phyloP scores from a whole-genome alignment of 1,140 invertebrate genomes.

The Leucophenga varia region DNA sequence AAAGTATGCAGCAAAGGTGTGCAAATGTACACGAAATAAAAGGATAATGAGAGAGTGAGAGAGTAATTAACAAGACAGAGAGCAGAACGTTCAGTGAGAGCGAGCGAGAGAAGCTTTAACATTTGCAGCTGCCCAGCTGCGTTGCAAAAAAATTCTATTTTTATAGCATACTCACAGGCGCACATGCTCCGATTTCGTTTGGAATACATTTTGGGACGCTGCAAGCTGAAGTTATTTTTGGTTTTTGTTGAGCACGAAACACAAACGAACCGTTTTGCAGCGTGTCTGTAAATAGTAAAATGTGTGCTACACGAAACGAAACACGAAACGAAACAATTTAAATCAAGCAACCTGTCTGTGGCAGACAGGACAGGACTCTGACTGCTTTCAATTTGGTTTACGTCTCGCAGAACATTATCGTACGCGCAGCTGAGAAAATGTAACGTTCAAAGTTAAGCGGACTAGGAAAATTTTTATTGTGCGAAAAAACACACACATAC shows the following conservation, averaged over 20 bases:
- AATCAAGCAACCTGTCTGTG: no score
- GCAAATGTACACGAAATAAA: slow-evolving; percentile 1
- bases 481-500: slow-evolving; percentile 22
- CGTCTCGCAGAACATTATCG: slow-evolving; percentile 44
- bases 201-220: no score
- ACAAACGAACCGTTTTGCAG: slow-evolving; percentile 15
- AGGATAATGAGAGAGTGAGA: slow-evolving; percentile 1
- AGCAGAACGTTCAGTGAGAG: neutral
- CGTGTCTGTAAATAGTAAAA: no score
- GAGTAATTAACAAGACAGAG: no score
- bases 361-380: no score
- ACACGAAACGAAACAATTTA: no score
- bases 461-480: no score
- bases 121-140: no score
- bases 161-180: slow-evolving; percentile 34
- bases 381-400: no score
- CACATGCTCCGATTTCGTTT: no score
- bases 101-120: neutral
- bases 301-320: no score
- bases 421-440: slow-evolving; percentile 47
- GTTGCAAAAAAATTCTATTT: slow-evolving; percentile 38
- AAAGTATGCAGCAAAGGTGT: slow-evolving; percentile 3
- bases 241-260: slow-evolving; percentile 4
- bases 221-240: slow-evolving; percentile 25
- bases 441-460: slow-evolving; percentile 29